These are phyloP conservation scores for Pseudomyrmex concolor DNA, from an alignment of 1,140 invertebrate genomes.

Conservation along the genomic window DNA sequence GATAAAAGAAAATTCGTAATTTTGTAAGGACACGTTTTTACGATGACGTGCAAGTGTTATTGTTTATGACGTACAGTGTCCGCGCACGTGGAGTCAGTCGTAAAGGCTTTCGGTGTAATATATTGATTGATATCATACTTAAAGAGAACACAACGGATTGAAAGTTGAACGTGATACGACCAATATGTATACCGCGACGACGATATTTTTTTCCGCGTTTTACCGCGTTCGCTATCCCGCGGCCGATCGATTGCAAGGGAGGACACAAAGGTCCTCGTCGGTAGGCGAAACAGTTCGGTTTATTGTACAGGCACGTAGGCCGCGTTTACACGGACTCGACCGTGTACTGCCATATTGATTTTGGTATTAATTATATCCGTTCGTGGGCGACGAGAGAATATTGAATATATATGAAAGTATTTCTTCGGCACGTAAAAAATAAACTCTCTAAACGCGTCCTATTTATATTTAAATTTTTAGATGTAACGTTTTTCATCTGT, in stretches of 20 bases:
- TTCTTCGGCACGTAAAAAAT: background rate
- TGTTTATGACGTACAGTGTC: slow-evolving; percentile 28
- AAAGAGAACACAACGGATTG: background rate
- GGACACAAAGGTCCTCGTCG: slow-evolving; percentile 20
- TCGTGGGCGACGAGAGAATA: background rate
- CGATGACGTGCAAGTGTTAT: slow-evolving; percentile 5
- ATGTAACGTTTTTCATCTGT: no score
- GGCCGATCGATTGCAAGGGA: slow-evolving; percentile 24
- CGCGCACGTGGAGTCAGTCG: background rate
- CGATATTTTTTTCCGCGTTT: slow-evolving; percentile 28
- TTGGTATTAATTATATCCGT: slow-evolving; percentile 4
- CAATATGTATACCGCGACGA: background rate
- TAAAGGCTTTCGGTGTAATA: slow-evolving; percentile 23
- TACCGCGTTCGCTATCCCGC: slow-evolving; percentile 7
- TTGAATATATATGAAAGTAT: background rate
- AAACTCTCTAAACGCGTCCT: no score
- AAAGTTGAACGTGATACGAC: slow-evolving; percentile 2
- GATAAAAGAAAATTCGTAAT: slow-evolving; percentile 23
- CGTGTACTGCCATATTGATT: slow-evolving; percentile 2
- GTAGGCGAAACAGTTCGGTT: slow-evolving; percentile 8
- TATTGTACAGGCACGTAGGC: slow-evolving; percentile 13
- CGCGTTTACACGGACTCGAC: background rate
- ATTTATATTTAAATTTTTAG: no score
- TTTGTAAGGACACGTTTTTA: slow-evolving; percentile 36
- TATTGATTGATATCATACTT: slow-evolving; percentile 48